Conservation (phyloP, 1,140 invertebrate genomes). For the Brachystomella parvula region DNA sequence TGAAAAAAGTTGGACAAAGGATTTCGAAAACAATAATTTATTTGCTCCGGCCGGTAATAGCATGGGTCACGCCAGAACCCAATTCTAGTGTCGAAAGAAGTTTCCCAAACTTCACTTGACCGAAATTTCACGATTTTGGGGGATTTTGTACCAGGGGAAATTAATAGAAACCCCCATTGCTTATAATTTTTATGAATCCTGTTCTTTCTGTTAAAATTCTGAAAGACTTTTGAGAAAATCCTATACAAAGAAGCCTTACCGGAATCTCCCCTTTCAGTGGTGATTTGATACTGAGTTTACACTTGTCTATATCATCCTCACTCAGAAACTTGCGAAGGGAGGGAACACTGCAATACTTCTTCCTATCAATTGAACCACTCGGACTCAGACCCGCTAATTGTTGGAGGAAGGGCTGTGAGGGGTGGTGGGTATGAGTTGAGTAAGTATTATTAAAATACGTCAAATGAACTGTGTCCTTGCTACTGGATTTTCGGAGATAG, state of each 20-base stretch:
- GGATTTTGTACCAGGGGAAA: too few species aligned
- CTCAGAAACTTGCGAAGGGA: neutral
- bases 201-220: too few species aligned
- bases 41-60: too few species aligned
- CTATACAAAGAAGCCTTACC: too few species aligned
- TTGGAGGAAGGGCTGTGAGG: neutral
- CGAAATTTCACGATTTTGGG: too few species aligned
- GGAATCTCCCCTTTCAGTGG: neutral
- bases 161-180: neutral
- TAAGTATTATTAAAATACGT: conserved; percentile 4
- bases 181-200: neutral
- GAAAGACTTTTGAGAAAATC: too few species aligned
- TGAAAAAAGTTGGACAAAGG: too few species aligned
- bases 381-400: neutral
- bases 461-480: conserved; percentile 19
- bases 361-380: neutral
- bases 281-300: neutral
- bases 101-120: too few species aligned
- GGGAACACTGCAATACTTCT: neutral
- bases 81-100: too few species aligned
- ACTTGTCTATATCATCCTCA: neutral
- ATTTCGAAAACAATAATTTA: too few species aligned
- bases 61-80: neutral
- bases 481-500: conserved; percentile 16
- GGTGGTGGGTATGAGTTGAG: neutral